Base-by-base conservation (phyloP, 2,888 invertebrate genomes). In the Tuta absoluta region DNA sequence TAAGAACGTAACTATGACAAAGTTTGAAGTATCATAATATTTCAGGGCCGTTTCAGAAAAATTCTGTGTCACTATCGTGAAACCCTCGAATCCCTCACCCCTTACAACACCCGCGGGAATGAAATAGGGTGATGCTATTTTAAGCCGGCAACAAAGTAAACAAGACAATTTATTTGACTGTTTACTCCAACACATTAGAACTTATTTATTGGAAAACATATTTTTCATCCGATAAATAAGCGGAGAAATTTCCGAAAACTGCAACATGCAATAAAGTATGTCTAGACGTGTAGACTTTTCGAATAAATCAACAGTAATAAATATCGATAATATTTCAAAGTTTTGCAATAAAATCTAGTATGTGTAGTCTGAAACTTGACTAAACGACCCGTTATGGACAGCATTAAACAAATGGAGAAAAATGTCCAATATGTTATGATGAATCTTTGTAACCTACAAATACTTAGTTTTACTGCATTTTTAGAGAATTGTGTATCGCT, bases 251-350 rank as follows among this genome's bases (percentile, higher is more conserved):
- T 14, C 14, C 11, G 14, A 53, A 53, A 24, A 14, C 14, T 53
- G 51, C 21, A 53, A 53, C 51, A 14, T 21, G 51, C 51, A 53
- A 14, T 53, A 53, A 53, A 23, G 10, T 23, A 53, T 14, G 51
- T 53, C 51, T 53, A 53, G 49, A 49, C 49, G 49, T 19, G 49
- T 49, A 49, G 51, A 53, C 51, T 12, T 53, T 23, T 53, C 14
- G 11, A 53, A 53, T 53, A 23, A 14, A 21, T 53, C 51, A 49
- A 12, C 21, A 53, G 23, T 21, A 53, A 53, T 53, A 24, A 53
- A 53, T 53, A 10, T 23, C 23, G 24, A 23, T 23, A 53, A 53
- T 53, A 53, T 53, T 53, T 53, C 51, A 53, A 53, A 53, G 23
- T 53, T 53, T 23, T 14, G 23, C 51, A 53, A 53, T 53, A 53